A percentile compares a stretch with the other conserved stretches of the same genome.
These are phyloP conservation scores for Glaucopsyche alexis DNA, from an alignment of 2,888 invertebrate species.

Conservation along the genomic window DNA sequence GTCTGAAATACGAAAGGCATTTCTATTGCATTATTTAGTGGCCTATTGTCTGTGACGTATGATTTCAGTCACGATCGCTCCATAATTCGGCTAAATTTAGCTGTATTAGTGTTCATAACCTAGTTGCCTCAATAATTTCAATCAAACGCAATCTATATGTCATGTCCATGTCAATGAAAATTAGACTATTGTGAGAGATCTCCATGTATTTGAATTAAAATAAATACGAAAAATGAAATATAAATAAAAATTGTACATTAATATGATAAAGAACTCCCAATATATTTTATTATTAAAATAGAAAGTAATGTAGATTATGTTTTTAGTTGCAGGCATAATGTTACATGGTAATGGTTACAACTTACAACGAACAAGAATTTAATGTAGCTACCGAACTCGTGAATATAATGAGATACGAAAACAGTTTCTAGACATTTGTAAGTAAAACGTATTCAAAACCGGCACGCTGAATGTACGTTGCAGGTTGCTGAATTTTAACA, in stretches of 20 bases:
- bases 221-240: too few species aligned
- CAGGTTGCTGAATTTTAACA: conserved; percentile 38
- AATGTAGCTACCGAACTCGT: conserved; percentile 47
- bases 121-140: conserved; percentile 1
- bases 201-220: too few species aligned
- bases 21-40: conserved; percentile 10
- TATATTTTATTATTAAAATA: too few species aligned
- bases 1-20: conserved; percentile 21
- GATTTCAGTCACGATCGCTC: conserved; percentile 18
- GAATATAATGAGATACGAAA: conserved; percentile 63
- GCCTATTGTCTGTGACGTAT: conserved; percentile 12
- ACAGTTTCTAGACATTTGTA: conserved; percentile 50
- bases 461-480: conserved; percentile 35
- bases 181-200: background rate
- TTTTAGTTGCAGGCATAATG: too few species aligned
- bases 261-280: too few species aligned
- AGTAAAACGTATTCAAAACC: conserved; percentile 46
- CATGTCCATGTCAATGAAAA: conserved; percentile 7
- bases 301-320: too few species aligned
- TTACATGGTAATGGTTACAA: too few species aligned
- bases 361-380: conserved; percentile 31
- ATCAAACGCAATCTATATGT: conserved; percentile 11
- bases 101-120: conserved; percentile 13
- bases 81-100: conserved; percentile 18
- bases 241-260: too few species aligned